Percentiles rank a stretch among this genome's conserved stretches.
phyloP scores from a whole-genome alignment of 2,113 vertebrate species.

The Istiophorus platypterus region DNA sequence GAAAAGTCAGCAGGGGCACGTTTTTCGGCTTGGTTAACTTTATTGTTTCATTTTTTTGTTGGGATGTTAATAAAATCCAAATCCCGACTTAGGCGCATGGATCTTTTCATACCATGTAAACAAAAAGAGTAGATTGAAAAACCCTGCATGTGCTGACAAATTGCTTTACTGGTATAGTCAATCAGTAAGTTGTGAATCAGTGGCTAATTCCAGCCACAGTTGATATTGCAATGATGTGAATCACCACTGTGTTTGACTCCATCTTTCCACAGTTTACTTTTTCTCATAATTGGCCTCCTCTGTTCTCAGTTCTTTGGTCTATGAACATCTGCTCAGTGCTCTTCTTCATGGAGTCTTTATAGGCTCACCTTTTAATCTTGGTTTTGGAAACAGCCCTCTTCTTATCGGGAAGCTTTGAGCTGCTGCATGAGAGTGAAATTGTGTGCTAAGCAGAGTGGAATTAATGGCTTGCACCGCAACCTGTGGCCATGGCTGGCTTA shows the following conservation, averaged over 20 bases:
- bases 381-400: conserved; percentile 63
- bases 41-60: conserved; percentile 82
- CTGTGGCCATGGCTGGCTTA: conserved; percentile 78
- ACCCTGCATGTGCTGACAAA: conserved; percentile 65
- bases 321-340: conserved; percentile 74
- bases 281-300: conserved; percentile 58
- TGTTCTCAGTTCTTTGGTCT: conserved; percentile 58
- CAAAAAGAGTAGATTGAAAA: conserved; percentile 63
- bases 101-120: conserved; percentile 77
- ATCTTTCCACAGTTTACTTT: conserved; percentile 39
- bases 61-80: conserved; percentile 76
- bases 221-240: conserved; percentile 23
- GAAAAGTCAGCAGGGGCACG: conserved; percentile 84
- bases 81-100: conserved; percentile 75
- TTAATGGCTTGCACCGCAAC: conserved; percentile 83
- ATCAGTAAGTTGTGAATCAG: conserved; percentile 20
- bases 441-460: conserved; percentile 84
- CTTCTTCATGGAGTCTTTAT: conserved; percentile 59
- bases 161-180: conserved; percentile 42
- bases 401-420: conserved; percentile 73
- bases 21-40: conserved; percentile 82
- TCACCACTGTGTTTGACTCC: conserved; percentile 35
- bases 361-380: conserved; percentile 77
- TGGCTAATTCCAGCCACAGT: conserved; percentile 5
- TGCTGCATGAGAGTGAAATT: conserved; percentile 79